Evolutionary conservation across 35 echinoderm and acorn worm genomes (phyloP), one percentile per base, ranked within the genome.

Genomic region (Ophioderma brevispina): DNA sequence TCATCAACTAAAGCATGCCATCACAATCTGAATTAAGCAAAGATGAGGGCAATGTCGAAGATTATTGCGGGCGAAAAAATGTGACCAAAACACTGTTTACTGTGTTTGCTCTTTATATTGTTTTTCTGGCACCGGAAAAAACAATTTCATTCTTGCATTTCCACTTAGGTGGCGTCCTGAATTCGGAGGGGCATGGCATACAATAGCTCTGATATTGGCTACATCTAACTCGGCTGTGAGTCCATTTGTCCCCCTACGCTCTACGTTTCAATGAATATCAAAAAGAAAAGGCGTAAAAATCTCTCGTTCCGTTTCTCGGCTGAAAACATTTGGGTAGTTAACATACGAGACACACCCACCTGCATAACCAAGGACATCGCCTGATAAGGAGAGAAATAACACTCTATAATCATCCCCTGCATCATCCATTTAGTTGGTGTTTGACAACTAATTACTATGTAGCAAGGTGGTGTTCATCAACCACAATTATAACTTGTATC

Each of bases 91-190:
- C 80, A 28, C 63, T 94, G 6, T 31, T 94, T 4, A 39, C 77
- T 17, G 92, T 93, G 13, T 89, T 83, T 38, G 30, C 90, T 1
- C 25, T 94, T 1, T 97, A 94, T 80, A 37, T 94, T 18, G 77
- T 97, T 25, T 97, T 92, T 55, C 94, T 92, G 95, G 80, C 95
- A n/a, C 95, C 95, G 1, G 92, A 94, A 40, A 88, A 94, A 40
- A 88, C 41, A n/a, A n/a, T 80, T 80, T 89, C 23, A 94, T 94
- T 46, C 77, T 94, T 33, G n/a, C n/a, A 89, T 94, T 31, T 78
- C 77, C 23, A 94, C 90, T 64, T 97, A 1, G 95, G 95, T 1
- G 95, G 95, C n/a, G 76, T 0, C 70, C 94, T 0, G 82, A 97
- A 79, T 97, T 89, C 70, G 76, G 46, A 0, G 86, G 79, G 18